phyloP scores from a whole-genome alignment of 2,113 vertebrate genomes.

The Sinosuthora webbiana region DNA sequence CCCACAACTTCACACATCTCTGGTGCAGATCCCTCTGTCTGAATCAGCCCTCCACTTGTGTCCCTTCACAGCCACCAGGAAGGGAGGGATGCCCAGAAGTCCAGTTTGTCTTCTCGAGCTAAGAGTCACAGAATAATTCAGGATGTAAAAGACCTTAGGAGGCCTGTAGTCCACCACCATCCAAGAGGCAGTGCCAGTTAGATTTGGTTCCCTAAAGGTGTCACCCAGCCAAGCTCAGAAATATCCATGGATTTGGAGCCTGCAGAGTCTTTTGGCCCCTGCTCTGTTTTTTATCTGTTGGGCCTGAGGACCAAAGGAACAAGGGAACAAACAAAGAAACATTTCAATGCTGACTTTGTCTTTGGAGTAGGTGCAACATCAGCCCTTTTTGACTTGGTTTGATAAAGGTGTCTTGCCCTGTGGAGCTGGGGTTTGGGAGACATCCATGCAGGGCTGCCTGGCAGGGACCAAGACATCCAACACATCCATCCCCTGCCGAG shows the following conservation, averaged over 20 bases:
- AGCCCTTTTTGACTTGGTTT: not conserved
- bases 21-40: not conserved
- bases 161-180: not conserved
- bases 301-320: not conserved
- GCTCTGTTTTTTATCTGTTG: not conserved
- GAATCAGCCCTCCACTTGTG: not conserved
- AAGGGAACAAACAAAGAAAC: not conserved
- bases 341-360: not conserved
- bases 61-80: not conserved
- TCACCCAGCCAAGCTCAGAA: not conserved
- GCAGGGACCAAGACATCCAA: not conserved
- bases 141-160: not conserved
- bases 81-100: not conserved
- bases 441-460: not conserved
- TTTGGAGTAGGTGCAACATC: not conserved
- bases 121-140: not conserved
- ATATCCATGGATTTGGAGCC: not conserved
- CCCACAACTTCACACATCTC: not conserved
- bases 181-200: not conserved
- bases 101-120: not conserved
- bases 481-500: not conserved
- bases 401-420: not conserved
- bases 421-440: not conserved
- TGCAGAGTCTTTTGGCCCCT: not conserved
- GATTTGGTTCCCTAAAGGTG: not conserved